Evolutionary conservation across 2,113 vertebrate genomes (phyloP), one percentile per base, ranked within the genome.

Genomic region (Excalfactoria chinensis): DNA sequence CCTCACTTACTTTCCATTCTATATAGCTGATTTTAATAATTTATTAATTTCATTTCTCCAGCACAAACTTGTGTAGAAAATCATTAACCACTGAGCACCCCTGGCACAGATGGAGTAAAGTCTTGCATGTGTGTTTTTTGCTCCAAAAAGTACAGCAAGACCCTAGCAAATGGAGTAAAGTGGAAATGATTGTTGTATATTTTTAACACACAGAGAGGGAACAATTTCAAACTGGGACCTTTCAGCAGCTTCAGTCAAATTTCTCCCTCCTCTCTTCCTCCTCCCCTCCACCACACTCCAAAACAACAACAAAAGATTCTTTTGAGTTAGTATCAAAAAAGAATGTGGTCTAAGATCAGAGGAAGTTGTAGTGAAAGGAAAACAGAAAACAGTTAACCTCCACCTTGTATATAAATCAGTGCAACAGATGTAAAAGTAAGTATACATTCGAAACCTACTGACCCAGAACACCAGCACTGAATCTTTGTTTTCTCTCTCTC

Each of bases 321-420:
- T 84, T 70, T 72, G 53, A 81, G 88, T 71, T 48, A 32, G 13
- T 21, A 44, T 64, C 40, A 60, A 44, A 72, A 88, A 88, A 88
- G 21, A 70, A 77, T 53, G 58, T 75, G 62, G 37, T 86, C 48
- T 78, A 34, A 93, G 44, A 11, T 48, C 58, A 73, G 80, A 86
- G 78, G 37, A 90, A 94, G 71, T 53, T 79, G 84, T 82, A 84
- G 59, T 28, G 37, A 76, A 89, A 89, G 49, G 43, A 82, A 92
- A 94, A 92, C 80, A 90, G 86, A 92, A 93, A 96, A 86, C 59
- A 73, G 78, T 89, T 93, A 92, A 90, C 90, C 84, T 92, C 67
- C 70, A 88, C 75, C 85, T 86, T 94, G 84, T 90, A 74, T 64
- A 86, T 88, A 94, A 95, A 95, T 94, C 90, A 92, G 81, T 37